phyloP scores from a whole-genome alignment of 2,888 invertebrate genomes.

The Eumacrocentrus americanus region DNA sequence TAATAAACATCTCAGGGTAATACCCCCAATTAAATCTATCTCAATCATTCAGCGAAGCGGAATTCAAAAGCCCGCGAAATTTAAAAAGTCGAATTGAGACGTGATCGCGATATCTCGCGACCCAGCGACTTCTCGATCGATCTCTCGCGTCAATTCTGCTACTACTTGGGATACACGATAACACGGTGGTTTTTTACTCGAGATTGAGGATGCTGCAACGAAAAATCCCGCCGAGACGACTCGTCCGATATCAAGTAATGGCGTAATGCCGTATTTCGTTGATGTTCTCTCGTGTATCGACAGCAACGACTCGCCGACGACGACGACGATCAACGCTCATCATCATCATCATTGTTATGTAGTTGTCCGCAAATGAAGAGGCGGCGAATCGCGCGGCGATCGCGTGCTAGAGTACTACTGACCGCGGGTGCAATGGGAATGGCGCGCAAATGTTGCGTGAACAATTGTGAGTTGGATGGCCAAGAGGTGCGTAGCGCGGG shows the following conservation, averaged over 20 bases:
- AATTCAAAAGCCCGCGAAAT: too few relatives aligned
- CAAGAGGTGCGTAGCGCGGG: constrained; percentile 70
- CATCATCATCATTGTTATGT: constrained; percentile 39
- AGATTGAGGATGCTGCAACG: neutral
- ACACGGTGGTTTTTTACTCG: neutral
- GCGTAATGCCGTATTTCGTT: neutral
- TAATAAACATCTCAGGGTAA: too few relatives aligned
- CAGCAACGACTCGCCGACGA: neutral
- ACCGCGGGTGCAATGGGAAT: constrained; percentile 56
- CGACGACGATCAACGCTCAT: neutral
- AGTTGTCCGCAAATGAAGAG: constrained; percentile 44
- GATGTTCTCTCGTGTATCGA: neutral
- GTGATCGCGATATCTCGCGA: too few relatives aligned
- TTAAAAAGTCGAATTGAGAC: neutral
- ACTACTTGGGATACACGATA: neutral
- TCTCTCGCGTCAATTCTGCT: too few relatives aligned
- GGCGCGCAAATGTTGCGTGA: constrained; percentile 72
- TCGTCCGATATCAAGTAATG: neutral
- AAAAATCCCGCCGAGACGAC: neutral
- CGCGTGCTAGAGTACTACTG: constrained; percentile 41
- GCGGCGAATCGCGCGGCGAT: constrained; percentile 49
- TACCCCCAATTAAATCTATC: too few relatives aligned
- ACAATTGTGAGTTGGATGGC: constrained; percentile 69
- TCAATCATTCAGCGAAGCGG: too few relatives aligned
- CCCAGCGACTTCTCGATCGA: neutral